phyloP scores from a whole-genome alignment of 1,140 invertebrate genomes.

The Aphelenchoides fujianensis region DNA sequence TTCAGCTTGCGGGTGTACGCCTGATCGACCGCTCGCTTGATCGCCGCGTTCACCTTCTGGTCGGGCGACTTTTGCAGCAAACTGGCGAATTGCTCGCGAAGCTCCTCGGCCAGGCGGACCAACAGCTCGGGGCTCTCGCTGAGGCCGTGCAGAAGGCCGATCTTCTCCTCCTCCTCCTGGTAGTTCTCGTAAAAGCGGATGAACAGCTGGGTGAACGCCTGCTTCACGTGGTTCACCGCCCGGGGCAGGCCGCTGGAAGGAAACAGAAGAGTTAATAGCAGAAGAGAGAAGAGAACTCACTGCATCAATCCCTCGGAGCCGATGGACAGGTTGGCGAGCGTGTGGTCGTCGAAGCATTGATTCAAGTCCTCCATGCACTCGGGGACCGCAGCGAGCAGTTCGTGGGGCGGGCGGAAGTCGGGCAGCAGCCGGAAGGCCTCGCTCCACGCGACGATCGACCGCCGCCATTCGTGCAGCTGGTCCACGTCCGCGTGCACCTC shows the following conservation, averaged over 20 bases:
- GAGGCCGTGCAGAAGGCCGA: background rate
- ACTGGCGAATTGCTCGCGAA: background rate
- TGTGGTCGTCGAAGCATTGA: background rate
- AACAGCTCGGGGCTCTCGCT: background rate
- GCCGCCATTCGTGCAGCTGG: background rate
- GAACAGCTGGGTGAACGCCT: background rate
- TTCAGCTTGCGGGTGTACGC: background rate
- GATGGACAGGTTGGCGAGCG: background rate
- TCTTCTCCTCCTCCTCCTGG: conserved; percentile 8
- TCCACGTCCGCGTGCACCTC: background rate
- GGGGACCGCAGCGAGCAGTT: background rate
- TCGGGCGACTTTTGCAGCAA: background rate
- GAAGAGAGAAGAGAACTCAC: conserved; percentile 2
- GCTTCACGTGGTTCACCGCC: background rate
- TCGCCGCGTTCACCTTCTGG: background rate
- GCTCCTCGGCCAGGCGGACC: background rate
- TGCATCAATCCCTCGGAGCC: background rate
- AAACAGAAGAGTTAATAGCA: background rate
- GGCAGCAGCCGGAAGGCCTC: background rate
- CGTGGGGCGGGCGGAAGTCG: background rate
- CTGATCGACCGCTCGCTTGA: conserved; percentile 1
- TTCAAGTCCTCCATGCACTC: background rate
- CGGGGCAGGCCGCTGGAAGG: conserved; percentile 8
- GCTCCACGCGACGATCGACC: background rate
- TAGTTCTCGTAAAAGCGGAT: conserved; percentile 12